Conservation (phyloP, 92 coral and sea anemone species). For the Zoanthus sociatus region DNA sequence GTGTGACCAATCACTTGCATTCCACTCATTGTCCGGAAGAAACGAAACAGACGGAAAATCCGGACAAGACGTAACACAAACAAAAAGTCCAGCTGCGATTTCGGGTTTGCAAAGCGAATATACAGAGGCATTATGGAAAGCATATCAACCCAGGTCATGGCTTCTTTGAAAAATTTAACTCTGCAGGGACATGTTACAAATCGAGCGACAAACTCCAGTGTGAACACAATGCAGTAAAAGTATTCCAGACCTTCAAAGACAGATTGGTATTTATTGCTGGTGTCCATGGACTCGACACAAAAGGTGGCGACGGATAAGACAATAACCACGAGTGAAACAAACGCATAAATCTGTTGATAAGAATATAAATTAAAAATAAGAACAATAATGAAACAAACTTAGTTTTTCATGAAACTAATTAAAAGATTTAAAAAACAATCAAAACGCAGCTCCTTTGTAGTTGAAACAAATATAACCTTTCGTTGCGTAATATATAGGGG, state of each 20-base stretch:
- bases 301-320: slow-evolving; percentile 92
- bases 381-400: neutral
- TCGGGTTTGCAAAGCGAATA: slow-evolving; percentile 59
- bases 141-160: slow-evolving; percentile 97
- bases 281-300: slow-evolving; percentile 83
- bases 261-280: slow-evolving; percentile 7
- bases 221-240: slow-evolving; percentile 86
- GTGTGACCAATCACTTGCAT: slow-evolving; percentile 99
- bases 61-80: slow-evolving; percentile 96
- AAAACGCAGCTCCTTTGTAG: too few relatives aligned
- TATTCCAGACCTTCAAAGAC: slow-evolving; percentile 76
- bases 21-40: slow-evolving; percentile 99
- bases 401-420: neutral
- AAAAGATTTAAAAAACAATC: too few relatives aligned
- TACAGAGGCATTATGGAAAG: slow-evolving; percentile 93
- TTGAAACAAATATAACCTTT: too few relatives aligned
- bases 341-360: slow-evolving; percentile 79
- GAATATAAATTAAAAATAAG: neutral
- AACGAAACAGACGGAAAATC: slow-evolving; percentile 95
- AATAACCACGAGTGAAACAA: slow-evolving; percentile 85
- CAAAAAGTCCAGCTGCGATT: slow-evolving; percentile 65
- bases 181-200: slow-evolving; percentile 75
- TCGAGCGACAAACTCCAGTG: slow-evolving; percentile 87
- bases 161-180: slow-evolving; percentile 68
- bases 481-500: too few relatives aligned